Evolutionary conservation across 2,797 vertebrate species (phyloP), one percentile per base, ranked within the genome.

Genomic region (Phaenicophaeus curvirostris): DNA sequence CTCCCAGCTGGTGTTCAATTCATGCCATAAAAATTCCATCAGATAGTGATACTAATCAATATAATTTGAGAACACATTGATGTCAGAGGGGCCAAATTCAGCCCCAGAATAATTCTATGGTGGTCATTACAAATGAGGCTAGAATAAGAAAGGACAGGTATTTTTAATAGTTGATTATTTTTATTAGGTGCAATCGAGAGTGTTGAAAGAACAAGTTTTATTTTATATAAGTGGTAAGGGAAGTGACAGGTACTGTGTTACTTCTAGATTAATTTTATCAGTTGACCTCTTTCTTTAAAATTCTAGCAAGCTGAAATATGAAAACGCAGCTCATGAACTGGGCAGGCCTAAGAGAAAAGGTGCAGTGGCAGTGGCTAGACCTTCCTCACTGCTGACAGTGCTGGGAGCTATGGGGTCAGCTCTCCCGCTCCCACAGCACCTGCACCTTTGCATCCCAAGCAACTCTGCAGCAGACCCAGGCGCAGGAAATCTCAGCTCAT

Each of bases 361-460:
- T 6, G 2, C 19, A 30, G 39, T 0, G 0, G 37, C 44, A 82
- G 25, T 39, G 67, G 53, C 42, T 6, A 31, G 33, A 27, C 37
- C 7, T n/a, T 55, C 63, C 28, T 15, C 20, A n/a, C 20, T 13
- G 39, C 25, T 20, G 6, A 37, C 0, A 3, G 37, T 5, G 39
- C 9, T 3, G 2, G 28, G 21, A 63, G 28, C 18, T 13, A 39
- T 1, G 2, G 21, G 39, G 15, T 37, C 19, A 14, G 21, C 17
- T 42, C 27, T 19, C 20, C 30, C 44, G 48, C 25, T 66, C 37
- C 42, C 28, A 9, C 1, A 1, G 31, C 15, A 69, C 9, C 23
- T 7, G 1, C 0, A 0, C 8, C 42, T 39, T 11, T 6, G 31
- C 19, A 30, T 28, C 65, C 75, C 1, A 9, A n/a, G 21, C 39